Conservation (phyloP, 2,888 invertebrate genomes). For the Pammene fasciana region DNA sequence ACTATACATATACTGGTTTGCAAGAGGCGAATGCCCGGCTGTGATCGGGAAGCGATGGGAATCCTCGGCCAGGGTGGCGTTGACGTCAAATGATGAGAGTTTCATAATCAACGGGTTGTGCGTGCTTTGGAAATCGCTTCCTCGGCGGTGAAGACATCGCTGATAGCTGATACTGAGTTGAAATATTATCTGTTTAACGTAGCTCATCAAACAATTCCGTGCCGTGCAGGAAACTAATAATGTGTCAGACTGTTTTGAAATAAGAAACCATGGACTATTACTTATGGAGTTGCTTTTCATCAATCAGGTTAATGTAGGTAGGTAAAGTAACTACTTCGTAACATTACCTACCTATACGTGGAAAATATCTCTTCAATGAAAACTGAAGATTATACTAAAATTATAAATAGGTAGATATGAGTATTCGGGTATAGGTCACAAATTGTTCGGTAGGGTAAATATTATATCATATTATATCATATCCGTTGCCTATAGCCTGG, state of each 20-base stretch:
- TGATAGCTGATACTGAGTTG: conserved; percentile 21
- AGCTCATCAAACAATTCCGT: not conserved
- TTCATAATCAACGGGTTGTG: conserved; percentile 57
- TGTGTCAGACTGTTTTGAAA: conserved; percentile 8
- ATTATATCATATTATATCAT: no score
- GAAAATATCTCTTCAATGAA: no score
- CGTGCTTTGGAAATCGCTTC: conserved; percentile 39
- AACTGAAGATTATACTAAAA: no score
- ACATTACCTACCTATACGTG: no score
- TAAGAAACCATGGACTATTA: not conserved
- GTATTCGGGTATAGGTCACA: no score
- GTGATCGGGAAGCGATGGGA: not conserved
- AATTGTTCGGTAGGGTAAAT: no score
- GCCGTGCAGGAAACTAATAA: conserved; percentile 1
- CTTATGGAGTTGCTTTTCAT: not conserved
- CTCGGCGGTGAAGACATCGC: conserved; percentile 31
- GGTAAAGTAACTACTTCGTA: no score
- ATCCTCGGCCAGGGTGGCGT: conserved; percentile 47
- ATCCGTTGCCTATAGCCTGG: no score
- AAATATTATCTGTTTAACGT: conserved; percentile 6
- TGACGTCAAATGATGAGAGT: conserved; percentile 71
- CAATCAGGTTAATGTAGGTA: no score
- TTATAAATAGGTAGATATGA: no score
- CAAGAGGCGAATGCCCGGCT: not conserved
- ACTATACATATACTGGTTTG: not conserved